Evolutionary conservation across 2,888 invertebrate genomes (phyloP), one percentile per base, ranked within the genome.

Genomic region (Xylophagus ater): DNA sequence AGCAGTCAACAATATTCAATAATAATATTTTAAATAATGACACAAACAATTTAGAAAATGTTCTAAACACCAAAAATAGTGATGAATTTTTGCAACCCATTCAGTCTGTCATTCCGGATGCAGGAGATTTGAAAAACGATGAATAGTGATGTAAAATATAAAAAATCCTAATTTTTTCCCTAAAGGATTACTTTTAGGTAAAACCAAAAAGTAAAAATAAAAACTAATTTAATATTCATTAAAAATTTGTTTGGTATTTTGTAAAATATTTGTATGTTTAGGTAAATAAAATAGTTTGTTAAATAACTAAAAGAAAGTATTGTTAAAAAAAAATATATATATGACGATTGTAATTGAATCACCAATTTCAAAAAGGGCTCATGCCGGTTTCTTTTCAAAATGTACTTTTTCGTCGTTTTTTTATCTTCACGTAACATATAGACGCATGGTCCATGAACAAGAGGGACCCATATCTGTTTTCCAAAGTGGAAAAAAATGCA

Each of bases 1-100:
- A 13, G 5, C 29, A 30, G 34, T 40, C 14, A 41, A 39, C 31
- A 43, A 41, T 40, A 41, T 40, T 34, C 21, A 18, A 17, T 18
- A 31, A 10, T 31, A 9, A n/a, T 28, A n/a, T 28, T 28, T 29
- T 14, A 17, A 31, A 19, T 18, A 31, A 18, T 31, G 17, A 4
- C 17, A 10, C 17, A 31, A 18, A 17, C 19, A 31, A 4, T 31
- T 15, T 15, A n/a, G n/a, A n/a, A n/a, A 18, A 31, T 15, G 9
- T 5, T 15, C 18, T 9, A 31, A 23, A 21, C 23, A 14, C 18
- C 8, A n/a, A 34, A 34, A 25, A 26, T 12, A 12, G 21, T 21
- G 23, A 8, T 23, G 23, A 23, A 7, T 23, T 23, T 23, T 9
- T 23, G 9, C 7, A 9, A 5, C n/a, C 9, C 26, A n/a, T 26